These are phyloP conservation scores for Linnaemya tessellans DNA, from an alignment of 2,888 invertebrate species.

Conservation along the genomic window DNA sequence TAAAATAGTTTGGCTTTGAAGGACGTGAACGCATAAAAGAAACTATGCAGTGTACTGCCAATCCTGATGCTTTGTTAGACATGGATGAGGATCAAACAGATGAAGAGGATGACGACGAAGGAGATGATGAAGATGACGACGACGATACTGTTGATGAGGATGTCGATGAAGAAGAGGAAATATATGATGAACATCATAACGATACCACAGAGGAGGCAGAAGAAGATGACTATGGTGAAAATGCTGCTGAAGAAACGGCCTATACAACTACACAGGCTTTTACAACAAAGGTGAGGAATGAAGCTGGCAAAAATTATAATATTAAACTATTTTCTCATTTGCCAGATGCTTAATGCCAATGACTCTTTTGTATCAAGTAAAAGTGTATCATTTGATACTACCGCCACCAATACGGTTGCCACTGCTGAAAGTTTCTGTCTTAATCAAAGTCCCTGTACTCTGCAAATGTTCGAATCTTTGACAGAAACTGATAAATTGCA, in stretches of 20 bases:
- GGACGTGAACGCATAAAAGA: slow-evolving; percentile 83
- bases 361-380: slow-evolving; percentile 72
- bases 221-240: slow-evolving; percentile 78
- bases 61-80: slow-evolving; percentile 84
- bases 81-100: slow-evolving; percentile 86
- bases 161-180: slow-evolving; percentile 79
- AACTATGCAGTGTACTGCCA: slow-evolving; percentile 83
- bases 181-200: slow-evolving; percentile 83
- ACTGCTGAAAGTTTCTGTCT: slow-evolving; percentile 80
- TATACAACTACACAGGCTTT: slow-evolving; percentile 75
- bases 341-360: slow-evolving; percentile 76
- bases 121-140: slow-evolving; percentile 67
- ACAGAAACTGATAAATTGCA: slow-evolving; percentile 78
- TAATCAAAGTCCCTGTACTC: slow-evolving; percentile 78
- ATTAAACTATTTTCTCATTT: background rate
- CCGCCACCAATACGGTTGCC: slow-evolving; percentile 48
- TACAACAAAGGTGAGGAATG: slow-evolving; percentile 67
- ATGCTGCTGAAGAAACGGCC: slow-evolving; percentile 77
- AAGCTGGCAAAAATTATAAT: background rate
- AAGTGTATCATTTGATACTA: slow-evolving; percentile 72
- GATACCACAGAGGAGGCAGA: slow-evolving; percentile 83
- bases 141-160: slow-evolving; percentile 68
- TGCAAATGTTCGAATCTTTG: slow-evolving; percentile 80
- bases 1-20: slow-evolving; percentile 84
- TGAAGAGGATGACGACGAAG: slow-evolving; percentile 84